Conservation (phyloP, 2,113 vertebrate genomes). For the Caranx ignobilis region DNA sequence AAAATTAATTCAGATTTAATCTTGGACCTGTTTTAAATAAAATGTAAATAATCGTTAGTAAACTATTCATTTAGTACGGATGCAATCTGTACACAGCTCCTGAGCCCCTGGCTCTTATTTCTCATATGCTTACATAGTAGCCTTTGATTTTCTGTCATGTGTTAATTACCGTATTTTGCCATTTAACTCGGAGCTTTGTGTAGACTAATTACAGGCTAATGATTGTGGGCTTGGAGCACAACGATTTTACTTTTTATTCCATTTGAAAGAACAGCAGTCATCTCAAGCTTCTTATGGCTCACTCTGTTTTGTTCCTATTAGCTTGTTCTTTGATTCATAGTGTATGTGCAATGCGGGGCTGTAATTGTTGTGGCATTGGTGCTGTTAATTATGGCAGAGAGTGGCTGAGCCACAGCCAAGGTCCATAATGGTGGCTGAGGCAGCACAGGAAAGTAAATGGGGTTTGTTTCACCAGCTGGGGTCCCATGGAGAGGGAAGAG, state of each 20-base stretch:
- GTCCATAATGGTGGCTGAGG: conserved; percentile 96
- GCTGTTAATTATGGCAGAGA: conserved; percentile 99
- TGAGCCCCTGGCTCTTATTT: conserved; percentile 93
- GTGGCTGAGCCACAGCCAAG: conserved; percentile 98
- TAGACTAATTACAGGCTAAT: conserved; percentile 99
- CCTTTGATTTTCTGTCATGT: conserved; percentile 99
- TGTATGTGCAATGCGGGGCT: conserved; percentile 90
- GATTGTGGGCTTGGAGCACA: conserved; percentile 93
- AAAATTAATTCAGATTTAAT: conserved; percentile 31
- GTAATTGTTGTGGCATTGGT: conserved; percentile 97
- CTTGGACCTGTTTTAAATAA: conserved; percentile 45
- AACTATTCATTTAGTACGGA: conserved; percentile 93
- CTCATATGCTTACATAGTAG: conserved; percentile 98
- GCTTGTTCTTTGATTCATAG: conserved; percentile 93
- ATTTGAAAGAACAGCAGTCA: conserved; percentile 88
- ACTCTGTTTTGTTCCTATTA: conserved; percentile 95
- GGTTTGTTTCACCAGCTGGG: conserved; percentile 98
- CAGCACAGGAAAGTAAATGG: conserved; percentile 95
- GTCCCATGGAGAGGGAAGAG: conserved; percentile 92
- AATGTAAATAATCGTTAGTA: conserved; percentile 85
- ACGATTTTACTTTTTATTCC: conserved; percentile 96
- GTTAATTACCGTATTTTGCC: conserved; percentile 99
- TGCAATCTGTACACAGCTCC: conserved; percentile 91
- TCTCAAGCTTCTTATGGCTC: conserved; percentile 88
- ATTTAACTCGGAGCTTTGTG: conserved; percentile 98